A percentile compares a stretch with the other conserved stretches of the same genome.
phyloP scores from a whole-genome alignment of 2,797 vertebrate species.

The Limnodromus scolopaceus region DNA sequence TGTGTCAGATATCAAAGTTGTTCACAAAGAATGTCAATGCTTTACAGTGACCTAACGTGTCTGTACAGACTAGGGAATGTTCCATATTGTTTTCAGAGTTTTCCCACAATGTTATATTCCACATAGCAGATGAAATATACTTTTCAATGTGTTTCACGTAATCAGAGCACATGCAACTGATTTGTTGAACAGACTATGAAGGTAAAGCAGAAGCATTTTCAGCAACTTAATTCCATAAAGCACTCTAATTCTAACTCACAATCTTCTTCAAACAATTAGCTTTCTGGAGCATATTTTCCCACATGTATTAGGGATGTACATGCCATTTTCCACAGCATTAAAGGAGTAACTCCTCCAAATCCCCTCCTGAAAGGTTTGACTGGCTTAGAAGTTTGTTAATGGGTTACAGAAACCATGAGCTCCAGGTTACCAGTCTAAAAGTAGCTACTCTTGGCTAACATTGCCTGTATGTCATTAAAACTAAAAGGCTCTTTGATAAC shows the following conservation, averaged over 20 bases:
- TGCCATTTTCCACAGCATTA: constrained; percentile 7
- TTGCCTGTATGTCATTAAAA: background rate
- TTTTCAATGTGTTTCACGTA: background rate
- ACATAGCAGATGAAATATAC: background rate
- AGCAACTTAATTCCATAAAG: background rate
- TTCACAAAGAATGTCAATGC: background rate
- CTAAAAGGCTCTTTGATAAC: background rate
- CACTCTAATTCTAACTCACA: background rate
- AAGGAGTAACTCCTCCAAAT: background rate
- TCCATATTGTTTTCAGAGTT: background rate
- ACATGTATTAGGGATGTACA: background rate
- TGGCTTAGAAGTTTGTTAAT: background rate
- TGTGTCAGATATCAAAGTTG: background rate
- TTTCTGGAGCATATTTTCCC: background rate
- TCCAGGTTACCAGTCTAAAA: background rate
- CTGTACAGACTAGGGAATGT: background rate
- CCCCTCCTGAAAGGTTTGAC: background rate
- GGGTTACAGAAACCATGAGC: background rate
- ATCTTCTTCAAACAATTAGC: background rate
- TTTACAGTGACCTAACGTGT: background rate
- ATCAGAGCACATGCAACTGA: background rate
- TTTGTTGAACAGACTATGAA: background rate
- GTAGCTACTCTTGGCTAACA: background rate
- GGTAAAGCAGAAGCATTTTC: background rate
- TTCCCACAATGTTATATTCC: background rate